Percentiles rank a stretch among this genome's conserved stretches.
These are phyloP conservation scores for Tenthredo mesomela DNA, from an alignment of 2,888 invertebrate genomes.

Conservation along the genomic window DNA sequence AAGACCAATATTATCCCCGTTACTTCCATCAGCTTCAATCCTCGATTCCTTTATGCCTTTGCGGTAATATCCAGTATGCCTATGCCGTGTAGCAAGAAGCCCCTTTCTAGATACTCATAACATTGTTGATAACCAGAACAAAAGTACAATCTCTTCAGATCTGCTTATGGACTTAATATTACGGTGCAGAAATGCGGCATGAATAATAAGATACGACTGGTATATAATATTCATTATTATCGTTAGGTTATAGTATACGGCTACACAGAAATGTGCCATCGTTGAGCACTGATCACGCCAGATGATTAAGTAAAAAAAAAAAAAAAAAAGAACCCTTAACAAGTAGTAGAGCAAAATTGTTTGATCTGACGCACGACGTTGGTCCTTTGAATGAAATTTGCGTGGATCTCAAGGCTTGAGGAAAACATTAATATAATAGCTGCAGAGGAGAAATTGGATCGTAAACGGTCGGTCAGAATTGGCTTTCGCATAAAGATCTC, in stretches of 20 bases:
- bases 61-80: slow-evolving; percentile 52
- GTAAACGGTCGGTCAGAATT: slow-evolving; percentile 66
- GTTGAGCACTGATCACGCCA: neutral
- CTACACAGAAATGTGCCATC: neutral
- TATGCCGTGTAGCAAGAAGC: slow-evolving; percentile 38
- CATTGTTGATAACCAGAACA: slow-evolving; percentile 47
- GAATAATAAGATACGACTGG: slow-evolving; percentile 10
- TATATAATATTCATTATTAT: slow-evolving; percentile 16
- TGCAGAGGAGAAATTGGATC: slow-evolving; percentile 53
- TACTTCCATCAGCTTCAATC: slow-evolving; percentile 34
- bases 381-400: slow-evolving; percentile 3
- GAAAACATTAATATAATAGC: slow-evolving; percentile 45
- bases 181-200: neutral
- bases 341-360: neutral
- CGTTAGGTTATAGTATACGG: neutral
- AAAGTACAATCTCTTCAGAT: slow-evolving; percentile 38
- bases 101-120: neutral
- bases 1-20: slow-evolving; percentile 52
- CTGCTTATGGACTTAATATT: slow-evolving; percentile 20
- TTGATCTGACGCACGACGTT: neutral
- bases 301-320: neutral
- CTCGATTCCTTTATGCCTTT: slow-evolving; percentile 53
- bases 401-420: slow-evolving; percentile 2
- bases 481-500: slow-evolving; percentile 66
- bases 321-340: neutral